Conservation (phyloP, 2,888 invertebrate genomes). For the Pachymerium ferrugineum region DNA sequence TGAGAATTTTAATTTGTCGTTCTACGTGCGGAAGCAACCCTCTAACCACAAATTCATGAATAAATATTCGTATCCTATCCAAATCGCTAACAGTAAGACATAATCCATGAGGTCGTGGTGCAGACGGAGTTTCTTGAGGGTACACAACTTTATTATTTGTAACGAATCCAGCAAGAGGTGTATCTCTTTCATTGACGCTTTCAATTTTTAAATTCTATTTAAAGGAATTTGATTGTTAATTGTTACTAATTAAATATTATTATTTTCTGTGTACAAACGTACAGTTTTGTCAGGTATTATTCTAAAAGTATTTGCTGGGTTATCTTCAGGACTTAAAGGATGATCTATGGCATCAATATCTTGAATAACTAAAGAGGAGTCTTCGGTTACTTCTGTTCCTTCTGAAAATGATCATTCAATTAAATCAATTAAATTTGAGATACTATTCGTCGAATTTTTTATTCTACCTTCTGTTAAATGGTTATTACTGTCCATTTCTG, state of each 20-base stretch:
- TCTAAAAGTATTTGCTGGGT: background rate
- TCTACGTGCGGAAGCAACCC: slow-evolving; percentile 88
- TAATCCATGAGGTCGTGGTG: slow-evolving; percentile 45
- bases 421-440: background rate
- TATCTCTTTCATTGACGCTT: slow-evolving; percentile 12
- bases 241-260: background rate
- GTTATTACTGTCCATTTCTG: slow-evolving; percentile 7
- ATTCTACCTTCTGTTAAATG: slow-evolving; percentile 19
- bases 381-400: slow-evolving; percentile 26
- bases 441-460: too few relatives aligned
- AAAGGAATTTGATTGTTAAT: slow-evolving; percentile 26
- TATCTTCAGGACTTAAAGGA: slow-evolving; percentile 30
- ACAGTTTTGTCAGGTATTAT: background rate
- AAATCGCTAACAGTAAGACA: slow-evolving; percentile 75
- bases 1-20: slow-evolving; percentile 71
- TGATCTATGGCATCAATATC: slow-evolving; percentile 10
- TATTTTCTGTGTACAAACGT: background rate
- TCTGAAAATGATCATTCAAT: background rate
- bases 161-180: slow-evolving; percentile 16
- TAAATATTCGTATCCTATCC: slow-evolving; percentile 73
- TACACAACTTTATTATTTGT: slow-evolving; percentile 2
- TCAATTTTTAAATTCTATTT: slow-evolving; percentile 10
- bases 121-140: slow-evolving; percentile 11
- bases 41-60: slow-evolving; percentile 79
- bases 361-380: background rate